phyloP scores from a whole-genome alignment of 2,888 invertebrate species.

The Limnephilus rhombicus region DNA sequence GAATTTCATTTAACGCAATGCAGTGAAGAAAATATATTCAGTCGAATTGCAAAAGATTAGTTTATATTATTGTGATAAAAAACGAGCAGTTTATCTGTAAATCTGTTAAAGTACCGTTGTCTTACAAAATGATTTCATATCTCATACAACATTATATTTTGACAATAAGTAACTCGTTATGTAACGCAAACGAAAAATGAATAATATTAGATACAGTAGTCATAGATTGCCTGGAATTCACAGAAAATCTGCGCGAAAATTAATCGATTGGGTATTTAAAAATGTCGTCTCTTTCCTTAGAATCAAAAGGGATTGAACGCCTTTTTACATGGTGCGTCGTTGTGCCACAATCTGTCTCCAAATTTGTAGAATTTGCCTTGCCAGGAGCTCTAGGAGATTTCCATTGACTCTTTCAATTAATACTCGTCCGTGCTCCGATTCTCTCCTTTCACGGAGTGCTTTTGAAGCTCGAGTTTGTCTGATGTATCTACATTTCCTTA shows the following conservation, averaged over 20 bases:
- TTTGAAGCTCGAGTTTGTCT: background rate
- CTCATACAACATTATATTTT: background rate
- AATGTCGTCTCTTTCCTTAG: slow-evolving; percentile 44
- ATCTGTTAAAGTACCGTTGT: background rate
- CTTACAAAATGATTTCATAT: background rate
- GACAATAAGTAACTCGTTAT: too few relatives aligned
- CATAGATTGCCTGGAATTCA: background rate
- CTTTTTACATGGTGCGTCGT: slow-evolving; percentile 31
- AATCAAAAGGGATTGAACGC: slow-evolving; percentile 58
- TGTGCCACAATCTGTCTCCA: slow-evolving; percentile 26
- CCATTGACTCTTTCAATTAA: slow-evolving; percentile 63
- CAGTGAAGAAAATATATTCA: background rate
- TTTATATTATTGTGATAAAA: background rate
- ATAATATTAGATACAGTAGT: too few relatives aligned
- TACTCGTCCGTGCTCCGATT: background rate
- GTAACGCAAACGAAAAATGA: too few relatives aligned
- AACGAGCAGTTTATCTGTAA: too few relatives aligned
- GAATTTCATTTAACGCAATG: background rate
- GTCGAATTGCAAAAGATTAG: background rate
- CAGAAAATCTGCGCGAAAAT: background rate
- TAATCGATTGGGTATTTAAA: slow-evolving; percentile 33
- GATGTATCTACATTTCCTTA: slow-evolving; percentile 16
- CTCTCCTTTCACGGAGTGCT: slow-evolving; percentile 5
- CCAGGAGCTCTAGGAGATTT: slow-evolving; percentile 35
- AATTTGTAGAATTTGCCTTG: slow-evolving; percentile 43